Evolutionary conservation across 2,888 invertebrate species (phyloP).

Genomic region (Arctia plantaginis): DNA sequence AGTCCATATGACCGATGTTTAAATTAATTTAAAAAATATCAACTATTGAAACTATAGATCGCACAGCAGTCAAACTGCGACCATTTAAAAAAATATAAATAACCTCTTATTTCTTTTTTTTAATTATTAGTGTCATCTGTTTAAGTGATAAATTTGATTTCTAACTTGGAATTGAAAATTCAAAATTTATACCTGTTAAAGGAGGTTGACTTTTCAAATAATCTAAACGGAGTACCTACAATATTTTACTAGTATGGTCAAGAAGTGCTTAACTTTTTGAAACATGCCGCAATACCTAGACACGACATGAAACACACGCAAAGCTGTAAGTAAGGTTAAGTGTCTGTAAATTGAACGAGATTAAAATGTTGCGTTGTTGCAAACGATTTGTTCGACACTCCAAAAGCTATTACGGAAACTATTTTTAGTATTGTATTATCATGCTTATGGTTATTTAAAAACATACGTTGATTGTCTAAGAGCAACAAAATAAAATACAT

Average conservation of each 20-base stretch:
- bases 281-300: constrained; percentile 17
- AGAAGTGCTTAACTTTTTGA: constrained; percentile 9
- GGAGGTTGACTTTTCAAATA: background rate
- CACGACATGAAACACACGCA: constrained; percentile 37
- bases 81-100: background rate
- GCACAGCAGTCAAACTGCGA: background rate
- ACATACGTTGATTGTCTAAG: background rate
- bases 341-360: constrained; percentile 16
- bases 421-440: background rate
- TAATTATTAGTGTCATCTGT: background rate
- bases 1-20: background rate
- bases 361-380: constrained; percentile 19
- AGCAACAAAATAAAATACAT: background rate
- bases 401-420: background rate
- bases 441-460: background rate
- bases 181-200: background rate
- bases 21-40: too few relatives aligned
- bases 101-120: background rate
- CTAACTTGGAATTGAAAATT: background rate
- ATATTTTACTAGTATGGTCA: background rate
- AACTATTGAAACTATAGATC: too few relatives aligned
- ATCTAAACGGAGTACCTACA: background rate
- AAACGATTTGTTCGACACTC: constrained; percentile 12
- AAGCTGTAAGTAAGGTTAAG: constrained; percentile 23
- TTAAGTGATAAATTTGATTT: background rate